These are phyloP conservation scores for Rhizoglyphus robini DNA, from an alignment of 1,140 invertebrate genomes.

Conservation along the genomic window DNA sequence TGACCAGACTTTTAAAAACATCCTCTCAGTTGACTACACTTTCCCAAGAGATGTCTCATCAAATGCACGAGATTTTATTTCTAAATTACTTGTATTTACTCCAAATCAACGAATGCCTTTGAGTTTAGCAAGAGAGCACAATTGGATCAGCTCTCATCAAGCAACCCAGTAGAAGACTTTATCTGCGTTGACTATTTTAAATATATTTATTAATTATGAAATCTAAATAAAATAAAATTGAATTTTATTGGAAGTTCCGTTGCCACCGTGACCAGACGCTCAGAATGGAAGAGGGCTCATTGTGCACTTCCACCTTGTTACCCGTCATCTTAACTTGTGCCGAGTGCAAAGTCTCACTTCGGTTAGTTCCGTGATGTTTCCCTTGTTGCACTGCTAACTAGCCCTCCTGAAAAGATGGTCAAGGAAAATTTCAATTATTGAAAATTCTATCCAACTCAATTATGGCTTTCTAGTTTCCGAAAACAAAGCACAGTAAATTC, in stretches of 20 bases:
- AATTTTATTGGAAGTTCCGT: constrained; percentile 6
- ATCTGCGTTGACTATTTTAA: no score
- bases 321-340: constrained; percentile 13
- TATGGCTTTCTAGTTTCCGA: no score
- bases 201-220: no score
- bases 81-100: constrained; percentile 50
- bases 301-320: constrained; percentile 19
- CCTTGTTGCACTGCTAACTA: not conserved
- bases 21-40: constrained; percentile 51
- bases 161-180: no score
- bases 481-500: no score
- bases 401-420: constrained; percentile 6
- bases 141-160: constrained; percentile 46
- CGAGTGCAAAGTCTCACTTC: not conserved
- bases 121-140: constrained; percentile 55
- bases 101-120: constrained; percentile 55
- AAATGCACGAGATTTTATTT: constrained; percentile 66
- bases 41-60: constrained; percentile 56
- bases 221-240: no score
- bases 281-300: constrained; percentile 11
- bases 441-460: not conserved
- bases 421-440: not conserved
- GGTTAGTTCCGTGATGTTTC: not conserved
- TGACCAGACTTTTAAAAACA: constrained; percentile 64
- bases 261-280: constrained; percentile 12